phyloP scores from a whole-genome alignment of 35 echinoderm and acorn worm species.

The Apostichopus parvimensis region DNA sequence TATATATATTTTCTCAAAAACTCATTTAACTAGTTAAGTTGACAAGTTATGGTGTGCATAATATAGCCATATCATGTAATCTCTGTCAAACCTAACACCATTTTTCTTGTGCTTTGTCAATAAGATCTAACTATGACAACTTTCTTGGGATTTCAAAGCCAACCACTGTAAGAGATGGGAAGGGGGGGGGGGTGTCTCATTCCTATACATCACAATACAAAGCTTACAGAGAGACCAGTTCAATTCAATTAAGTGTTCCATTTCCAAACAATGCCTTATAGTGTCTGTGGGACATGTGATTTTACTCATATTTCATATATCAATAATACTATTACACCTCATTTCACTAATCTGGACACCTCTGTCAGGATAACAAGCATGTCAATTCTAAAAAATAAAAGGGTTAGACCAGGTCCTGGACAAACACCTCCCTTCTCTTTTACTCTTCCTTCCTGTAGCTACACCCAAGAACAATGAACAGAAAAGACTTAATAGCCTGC shows the following conservation, averaged over 20 bases:
- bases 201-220: too few relatives aligned
- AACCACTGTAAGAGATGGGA: too few relatives aligned
- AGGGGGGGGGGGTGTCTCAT: too few relatives aligned
- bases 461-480: background rate
- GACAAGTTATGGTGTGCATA: too few relatives aligned
- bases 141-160: too few relatives aligned
- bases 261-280: background rate
- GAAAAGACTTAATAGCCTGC: background rate
- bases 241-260: background rate
- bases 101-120: too few relatives aligned
- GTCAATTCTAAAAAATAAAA: background rate
- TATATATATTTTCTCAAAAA: too few relatives aligned
- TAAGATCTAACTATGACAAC: too few relatives aligned
- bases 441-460: background rate
- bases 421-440: background rate
- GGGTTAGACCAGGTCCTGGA: background rate
- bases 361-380: background rate
- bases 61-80: too few relatives aligned
- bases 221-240: too few relatives aligned
- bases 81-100: too few relatives aligned
- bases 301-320: background rate
- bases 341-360: background rate
- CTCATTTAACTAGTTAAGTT: too few relatives aligned
- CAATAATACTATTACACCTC: slow-evolving; percentile 1
- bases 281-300: background rate